Evolutionary conservation across 2,797 vertebrate species (phyloP), one percentile per base, ranked within the genome.

Genomic region (Catostomus latipinnis): DNA sequence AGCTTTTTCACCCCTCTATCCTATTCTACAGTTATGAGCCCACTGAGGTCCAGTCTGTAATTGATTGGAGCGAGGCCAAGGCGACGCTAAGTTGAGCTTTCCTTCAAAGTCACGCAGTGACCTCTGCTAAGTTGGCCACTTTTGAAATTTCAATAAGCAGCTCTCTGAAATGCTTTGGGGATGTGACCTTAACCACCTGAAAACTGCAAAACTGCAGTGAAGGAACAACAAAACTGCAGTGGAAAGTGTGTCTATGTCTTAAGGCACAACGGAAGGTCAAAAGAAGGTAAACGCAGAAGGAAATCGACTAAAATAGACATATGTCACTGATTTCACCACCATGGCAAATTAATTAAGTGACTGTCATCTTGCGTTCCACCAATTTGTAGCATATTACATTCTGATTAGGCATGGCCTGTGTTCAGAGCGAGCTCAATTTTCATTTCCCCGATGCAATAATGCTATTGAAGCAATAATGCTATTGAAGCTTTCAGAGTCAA

Each of bases 51-150:
- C 63, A 57, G 61, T 53, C 57, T 72, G 71, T 86, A 87, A 89
- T 88, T 87, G 88, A 89, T 85, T 81, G 81, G 75, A 66, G 75
- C n/a, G 70, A 71, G 82, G 85, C 74, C 85, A 83, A 69, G 78
- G 81, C 11, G n/a, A 60, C 63, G 54, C 67, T 60, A 68, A 73
- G 74, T 48, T 45, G 63, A 63, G 82, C 88, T 86, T 86, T 82
- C 84, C 82, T 57, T 80, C 75, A 48, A 74, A 71, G 76, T 57
- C 63, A 43, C 54, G 76, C 61, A 46, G 73, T 62, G 86, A 86
- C 71, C 72, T 80, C 71, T 79, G 76, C 68, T 45, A 50, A 56
- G 60, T 52, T 43, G 56, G 16, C 78, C 46, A 50, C 73, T 88
- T 83, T 58, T 14, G 75, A 85, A 84, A 87, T 84, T 81, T 74